Base-by-base conservation (phyloP, 2,888 invertebrate genomes). In the Pristionchus arcanus region DNA sequence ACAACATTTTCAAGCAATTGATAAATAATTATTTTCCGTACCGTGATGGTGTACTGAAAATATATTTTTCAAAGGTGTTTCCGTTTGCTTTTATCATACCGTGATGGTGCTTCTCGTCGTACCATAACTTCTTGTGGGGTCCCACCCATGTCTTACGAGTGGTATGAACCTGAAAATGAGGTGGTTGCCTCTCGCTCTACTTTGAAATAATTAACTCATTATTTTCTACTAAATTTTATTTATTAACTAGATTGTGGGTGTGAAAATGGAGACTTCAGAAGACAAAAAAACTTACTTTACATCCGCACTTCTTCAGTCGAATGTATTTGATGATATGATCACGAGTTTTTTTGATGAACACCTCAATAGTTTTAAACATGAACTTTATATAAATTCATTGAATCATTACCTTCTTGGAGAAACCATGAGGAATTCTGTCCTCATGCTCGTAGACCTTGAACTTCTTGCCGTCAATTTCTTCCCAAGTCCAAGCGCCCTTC, bases 291-390 rank as follows among this genome's bases (percentile, higher is more conserved):
- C 84, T 59, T 59, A 59, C 84, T 59, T 34, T 84, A 28, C 86
- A 86, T 63, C 86, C 86, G 68, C 86, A 86, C 68, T 86, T 86
- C 86, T 86, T 86, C 86, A 86, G 86, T 25, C 86, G 86, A 31
- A 86, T 86, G 68, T 86, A 86, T 66, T 86, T 86, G 86, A 86
- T 86, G 68, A 86, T 86, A 19, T 86, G 86, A 19, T 86, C 86
- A 42, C 86, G 86, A 28, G 86, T 86, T 42, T 86, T 86, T 66
- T 86, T 86, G 86, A 86, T 86, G 68, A 49, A 86, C n/a, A 86
- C 86, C 86, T 86, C 19, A 42, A 34, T 16, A 16, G 2, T 59
- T 55, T n/a, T n/a, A 21, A 15, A 19, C 21, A 15, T n/a, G 11
- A 71, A 15, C 71, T 71, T 13, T 71, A 21, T 11, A 66, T 66